Base-by-base conservation (phyloP, 2,113 vertebrate species). In the Oreochromis niloticus region DNA sequence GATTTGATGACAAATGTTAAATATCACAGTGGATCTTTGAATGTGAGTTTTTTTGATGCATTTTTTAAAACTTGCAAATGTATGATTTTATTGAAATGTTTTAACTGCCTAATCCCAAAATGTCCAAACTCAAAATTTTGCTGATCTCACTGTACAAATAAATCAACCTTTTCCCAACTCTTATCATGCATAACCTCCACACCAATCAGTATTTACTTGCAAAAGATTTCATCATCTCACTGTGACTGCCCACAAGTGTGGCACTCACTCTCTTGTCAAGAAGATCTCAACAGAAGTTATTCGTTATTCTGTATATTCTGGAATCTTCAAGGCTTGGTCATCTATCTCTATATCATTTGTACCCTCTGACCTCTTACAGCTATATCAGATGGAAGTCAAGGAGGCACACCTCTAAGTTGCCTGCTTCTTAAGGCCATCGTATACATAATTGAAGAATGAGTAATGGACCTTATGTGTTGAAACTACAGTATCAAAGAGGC, bases 171-270 rank as follows among this genome's bases (percentile, higher is more conserved):
- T 34, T 46, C 71, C 63, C 41, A 55, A 79, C 71, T 43, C 68
- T 82, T 81, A 86, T 90, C 81, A 30, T 27, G 16, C 46, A 87
- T 73, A 71, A 79, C 83, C 78, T 82, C 80, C 54, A 88, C 75
- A 87, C 87, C 71, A 46, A 88, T 71, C 50, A n/a, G 79, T 90
- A 80, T 91, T 89, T 85, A 89, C 90, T 85, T 89, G 57, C 82
- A 55, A 59, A 83, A 89, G 82, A 91, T 91, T 92, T 88, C 87
- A 90, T 92, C 93, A 86, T 85, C 22, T 82, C 56, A 46, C 78
- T 80, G 71, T 66, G 86, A 92, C 87, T 13, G 36, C 83, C 83
- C 27, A 54, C 55, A 66, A 52, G 71, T 84, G 81, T 85, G 88
- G 63, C 82, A 88, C 83, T 91, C 84, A 83, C 73, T 89, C 88